Base-by-base conservation (phyloP, 2,797 vertebrate genomes). In the Neostethus bicornis region DNA sequence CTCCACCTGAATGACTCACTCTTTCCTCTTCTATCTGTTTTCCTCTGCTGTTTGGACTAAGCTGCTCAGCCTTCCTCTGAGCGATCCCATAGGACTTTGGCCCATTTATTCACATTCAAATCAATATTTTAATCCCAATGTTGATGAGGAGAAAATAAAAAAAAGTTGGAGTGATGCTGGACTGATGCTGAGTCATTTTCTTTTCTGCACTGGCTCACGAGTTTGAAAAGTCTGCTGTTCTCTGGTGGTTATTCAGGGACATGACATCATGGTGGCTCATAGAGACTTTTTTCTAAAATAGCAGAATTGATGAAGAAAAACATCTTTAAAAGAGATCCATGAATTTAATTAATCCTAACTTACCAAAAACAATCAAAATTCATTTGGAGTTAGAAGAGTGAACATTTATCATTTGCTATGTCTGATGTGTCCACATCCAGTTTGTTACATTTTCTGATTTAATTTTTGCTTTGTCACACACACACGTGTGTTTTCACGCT, bases 1-100 rank as follows among this genome's bases (percentile, higher is more conserved):
- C 59, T 20, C 44, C 48, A 67, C 70, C 77, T 77, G 72, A 68
- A 67, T 78, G 70, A 83, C 54, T 79, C 82, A 79, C 57, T 48
- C 56, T 38, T 17, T 35, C 31, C 44, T 11, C 45, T 32, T 29
- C 32, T 17, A 13, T 42, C 50, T 51, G 20, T 52, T 45, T 50
- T 32, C 31, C 32, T 26, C 31, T 67, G 34, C 71, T 48, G 21
- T 75, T 78, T 67, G 41, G 13, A 73, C 55, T 83, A 71, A 73
- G 77, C 84, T 77, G 24, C 29, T 25, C 35, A 41, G 61, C 35
- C 28, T 43, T 37, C 64, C 14, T 12, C 23, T 34, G 25, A 38
- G 46, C 25, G 45, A 23, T 55, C 24, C 54, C 8, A 56, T 60
- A 28, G 34, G 23, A 50, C 21, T 50, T 1, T 21, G 34, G 24